Conservation (phyloP, 2,113 vertebrate genomes). For the Leptodactylus fuscus region DNA sequence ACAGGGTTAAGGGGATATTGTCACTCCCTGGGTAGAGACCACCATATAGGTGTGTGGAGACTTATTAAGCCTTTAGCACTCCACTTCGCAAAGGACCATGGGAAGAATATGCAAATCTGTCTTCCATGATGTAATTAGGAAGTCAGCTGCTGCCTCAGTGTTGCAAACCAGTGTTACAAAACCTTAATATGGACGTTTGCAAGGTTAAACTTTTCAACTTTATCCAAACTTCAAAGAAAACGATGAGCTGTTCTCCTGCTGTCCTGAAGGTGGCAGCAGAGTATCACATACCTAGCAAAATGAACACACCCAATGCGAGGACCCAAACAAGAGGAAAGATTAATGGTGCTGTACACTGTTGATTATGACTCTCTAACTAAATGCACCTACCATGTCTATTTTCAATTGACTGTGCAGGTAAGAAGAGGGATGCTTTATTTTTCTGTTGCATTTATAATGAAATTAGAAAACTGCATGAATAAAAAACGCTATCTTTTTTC, state of each 20-base stretch:
- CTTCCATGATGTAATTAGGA: too few relatives aligned
- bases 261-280: slow-evolving; percentile 80
- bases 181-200: neutral
- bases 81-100: too few relatives aligned
- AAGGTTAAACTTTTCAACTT: slow-evolving; percentile 11
- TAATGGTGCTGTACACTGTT: slow-evolving; percentile 62
- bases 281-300: slow-evolving; percentile 61
- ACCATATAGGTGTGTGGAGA: too few relatives aligned
- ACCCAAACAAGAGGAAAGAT: slow-evolving; percentile 63
- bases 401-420: slow-evolving; percentile 64
- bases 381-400: slow-evolving; percentile 62
- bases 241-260: neutral
- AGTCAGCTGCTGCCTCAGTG: too few relatives aligned
- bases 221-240: slow-evolving; percentile 32
- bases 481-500: neutral
- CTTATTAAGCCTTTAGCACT: too few relatives aligned
- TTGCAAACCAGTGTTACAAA: too few relatives aligned
- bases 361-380: slow-evolving; percentile 64
- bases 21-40: too few relatives aligned
- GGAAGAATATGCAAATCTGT: too few relatives aligned
- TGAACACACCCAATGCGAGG: neutral
- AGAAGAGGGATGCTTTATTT: slow-evolving; percentile 63
- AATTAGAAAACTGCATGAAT: slow-evolving; percentile 54
- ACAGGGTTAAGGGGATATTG: too few relatives aligned
- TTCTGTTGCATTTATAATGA: slow-evolving; percentile 65